Base-by-base conservation (phyloP, 2,888 invertebrate species). In the Phortica magna region DNA sequence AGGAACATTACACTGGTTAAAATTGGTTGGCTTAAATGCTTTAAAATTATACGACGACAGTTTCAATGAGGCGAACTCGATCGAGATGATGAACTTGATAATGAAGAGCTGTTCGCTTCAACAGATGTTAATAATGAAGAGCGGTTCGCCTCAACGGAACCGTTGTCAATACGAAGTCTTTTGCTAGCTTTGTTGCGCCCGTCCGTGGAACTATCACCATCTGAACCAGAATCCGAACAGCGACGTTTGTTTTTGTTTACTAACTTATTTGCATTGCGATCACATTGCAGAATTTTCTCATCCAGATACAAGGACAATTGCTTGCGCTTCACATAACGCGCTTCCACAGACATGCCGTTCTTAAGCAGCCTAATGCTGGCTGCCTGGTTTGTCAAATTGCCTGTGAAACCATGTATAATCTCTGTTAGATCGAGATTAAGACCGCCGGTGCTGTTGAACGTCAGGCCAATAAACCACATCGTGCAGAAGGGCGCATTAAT, bases 391-490 rank as follows among this genome's bases (percentile, higher is more conserved):
- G 94, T 94, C 91, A 98, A 96, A 12, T 95, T 94, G 87, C 97
- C 95, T 0, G 96, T 96, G 92, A 98, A 98, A 55, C 17, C 17
- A n/a, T 31, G 31, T 31, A 31, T 31, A 3, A 3, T 31, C 31
- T 31, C 31, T 0, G 98, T 98, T 75, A 98, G 94, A 92, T 98
- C 97, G 68, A 98, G 95, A 87, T 97, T 97, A 65, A 96, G 93
- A 88, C 95, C 95, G 89, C 95, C 95, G 10, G 95, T 94, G 93
- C 96, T 96, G 83, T 95, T 95, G 89, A 98, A 98, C 78, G 96
- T 95, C 71, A 99, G 93, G 0, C 98, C 99, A 84, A 99, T 97
- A 92, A 98, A 98, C 98, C 98, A 99, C 95, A 97, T 95, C 2
- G 96, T 95, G 88, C 96, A 95, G 80, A 94, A 93, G 83, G 92